Conservation (phyloP, 2,888 invertebrate genomes). For the Drosophila colorata region DNA sequence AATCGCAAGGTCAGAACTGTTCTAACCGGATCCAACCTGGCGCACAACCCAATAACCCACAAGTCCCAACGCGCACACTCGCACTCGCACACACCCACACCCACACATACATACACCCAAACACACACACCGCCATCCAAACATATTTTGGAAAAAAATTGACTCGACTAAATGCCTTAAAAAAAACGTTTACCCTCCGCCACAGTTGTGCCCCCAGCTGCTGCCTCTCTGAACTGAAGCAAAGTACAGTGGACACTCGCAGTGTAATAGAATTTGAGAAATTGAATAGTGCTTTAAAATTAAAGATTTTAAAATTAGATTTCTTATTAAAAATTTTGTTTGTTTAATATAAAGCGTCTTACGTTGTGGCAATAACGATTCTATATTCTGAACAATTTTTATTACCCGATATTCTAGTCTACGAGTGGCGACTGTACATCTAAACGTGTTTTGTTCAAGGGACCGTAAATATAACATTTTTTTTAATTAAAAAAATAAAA, state of each 20-base stretch:
- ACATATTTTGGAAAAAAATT: conserved; percentile 32
- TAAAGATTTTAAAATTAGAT: neutral
- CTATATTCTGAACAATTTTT: neutral
- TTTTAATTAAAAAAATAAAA: too few relatives aligned
- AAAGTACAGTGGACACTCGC: too few relatives aligned
- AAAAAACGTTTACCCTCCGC: conserved; percentile 16
- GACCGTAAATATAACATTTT: too few relatives aligned
- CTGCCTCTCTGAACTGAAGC: neutral
- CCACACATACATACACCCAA: conserved; percentile 1
- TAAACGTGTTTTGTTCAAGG: conserved; percentile 1
- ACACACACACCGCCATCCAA: neutral
- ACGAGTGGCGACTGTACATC: neutral
- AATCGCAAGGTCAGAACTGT: conserved; percentile 58
- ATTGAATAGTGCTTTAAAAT: neutral
- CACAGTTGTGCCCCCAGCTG: neutral
- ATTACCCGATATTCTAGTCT: neutral
- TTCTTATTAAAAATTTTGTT: too few relatives aligned
- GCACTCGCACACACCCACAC: neutral
- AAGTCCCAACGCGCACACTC: conserved; percentile 25
- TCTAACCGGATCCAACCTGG: conserved; percentile 42
- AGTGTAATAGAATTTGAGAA: too few relatives aligned
- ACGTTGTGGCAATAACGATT: too few relatives aligned
- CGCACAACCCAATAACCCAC: conserved; percentile 51
- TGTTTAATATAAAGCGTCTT: too few relatives aligned
- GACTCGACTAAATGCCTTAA: conserved; percentile 37